Conservation (phyloP, 2,888 invertebrate species). For the Byasa hedistus region DNA sequence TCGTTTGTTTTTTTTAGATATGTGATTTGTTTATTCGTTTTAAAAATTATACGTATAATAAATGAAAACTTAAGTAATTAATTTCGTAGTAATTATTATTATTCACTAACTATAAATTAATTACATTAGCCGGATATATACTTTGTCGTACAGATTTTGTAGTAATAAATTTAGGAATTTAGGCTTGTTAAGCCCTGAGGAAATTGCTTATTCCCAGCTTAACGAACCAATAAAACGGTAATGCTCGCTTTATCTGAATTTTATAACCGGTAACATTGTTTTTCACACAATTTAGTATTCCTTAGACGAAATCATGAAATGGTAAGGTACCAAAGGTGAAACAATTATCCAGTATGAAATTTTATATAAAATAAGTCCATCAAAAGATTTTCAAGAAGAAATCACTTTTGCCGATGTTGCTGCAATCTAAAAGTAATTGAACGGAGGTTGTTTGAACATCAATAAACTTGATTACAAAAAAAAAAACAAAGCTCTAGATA, state of each 20-base stretch:
- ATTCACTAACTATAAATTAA: neutral
- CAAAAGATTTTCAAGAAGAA: too few species aligned
- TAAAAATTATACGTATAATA: too few species aligned
- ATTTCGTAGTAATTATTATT: neutral
- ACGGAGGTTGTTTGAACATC: too few species aligned
- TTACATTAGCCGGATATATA: too few species aligned
- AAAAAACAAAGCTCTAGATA: too few species aligned
- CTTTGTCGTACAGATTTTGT: neutral
- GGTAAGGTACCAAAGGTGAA: neutral
- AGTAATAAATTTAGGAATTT: slow-evolving; percentile 11
- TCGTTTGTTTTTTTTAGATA: too few species aligned
- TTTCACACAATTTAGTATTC: slow-evolving; percentile 21
- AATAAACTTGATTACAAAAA: too few species aligned
- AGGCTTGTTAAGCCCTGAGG: slow-evolving; percentile 19
- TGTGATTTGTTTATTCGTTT: too few species aligned
- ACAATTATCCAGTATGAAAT: neutral
- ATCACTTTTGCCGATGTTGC: too few species aligned
- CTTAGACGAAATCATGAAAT: neutral
- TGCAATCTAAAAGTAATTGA: too few species aligned
- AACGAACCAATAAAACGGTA: slow-evolving; percentile 22
- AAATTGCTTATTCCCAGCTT: slow-evolving; percentile 24
- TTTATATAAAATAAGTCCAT: too few species aligned
- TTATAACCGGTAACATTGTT: slow-evolving; percentile 25
- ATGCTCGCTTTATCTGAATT: slow-evolving; percentile 21
- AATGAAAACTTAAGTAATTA: too few species aligned